Evolutionary conservation across 1,140 invertebrate genomes (phyloP).

Genomic region (Hypsibius dujardini): DNA sequence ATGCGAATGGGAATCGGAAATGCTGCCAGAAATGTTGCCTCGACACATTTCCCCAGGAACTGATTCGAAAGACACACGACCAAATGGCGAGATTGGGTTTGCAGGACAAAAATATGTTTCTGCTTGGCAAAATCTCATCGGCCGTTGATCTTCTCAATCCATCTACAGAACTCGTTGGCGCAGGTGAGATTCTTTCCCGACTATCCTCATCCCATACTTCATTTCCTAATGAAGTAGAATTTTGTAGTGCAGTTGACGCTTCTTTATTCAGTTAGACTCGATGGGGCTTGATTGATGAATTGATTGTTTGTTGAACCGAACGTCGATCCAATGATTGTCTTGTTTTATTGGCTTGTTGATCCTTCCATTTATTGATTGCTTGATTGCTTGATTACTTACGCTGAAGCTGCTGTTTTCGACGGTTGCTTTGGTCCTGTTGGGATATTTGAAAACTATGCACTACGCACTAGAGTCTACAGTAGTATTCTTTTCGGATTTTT

Average conservation of each 20-base stretch:
- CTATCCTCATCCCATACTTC: background rate
- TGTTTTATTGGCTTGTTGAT: background rate
- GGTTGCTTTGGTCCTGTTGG: too few relatives aligned
- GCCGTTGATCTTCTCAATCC: background rate
- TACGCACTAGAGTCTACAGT: background rate
- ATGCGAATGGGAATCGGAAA: background rate
- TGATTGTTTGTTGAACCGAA: background rate
- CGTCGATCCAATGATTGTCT: background rate
- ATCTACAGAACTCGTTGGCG: background rate
- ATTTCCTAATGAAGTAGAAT: background rate
- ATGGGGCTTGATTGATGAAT: background rate
- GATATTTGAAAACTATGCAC: too few relatives aligned
- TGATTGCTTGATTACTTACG: background rate
- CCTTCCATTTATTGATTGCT: background rate
- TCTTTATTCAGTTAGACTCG: background rate
- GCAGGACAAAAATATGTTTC: constrained; percentile 10
- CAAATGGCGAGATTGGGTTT: background rate
- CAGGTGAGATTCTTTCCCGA: background rate
- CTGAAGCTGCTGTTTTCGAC: background rate
- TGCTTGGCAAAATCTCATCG: background rate
- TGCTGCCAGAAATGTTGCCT: background rate
- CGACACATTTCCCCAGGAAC: background rate
- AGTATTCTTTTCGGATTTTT: background rate
- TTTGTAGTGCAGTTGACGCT: background rate
- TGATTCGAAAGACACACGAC: background rate